Conservation (phyloP, 2,888 invertebrate genomes). For the Eremobia ochroleuca region DNA sequence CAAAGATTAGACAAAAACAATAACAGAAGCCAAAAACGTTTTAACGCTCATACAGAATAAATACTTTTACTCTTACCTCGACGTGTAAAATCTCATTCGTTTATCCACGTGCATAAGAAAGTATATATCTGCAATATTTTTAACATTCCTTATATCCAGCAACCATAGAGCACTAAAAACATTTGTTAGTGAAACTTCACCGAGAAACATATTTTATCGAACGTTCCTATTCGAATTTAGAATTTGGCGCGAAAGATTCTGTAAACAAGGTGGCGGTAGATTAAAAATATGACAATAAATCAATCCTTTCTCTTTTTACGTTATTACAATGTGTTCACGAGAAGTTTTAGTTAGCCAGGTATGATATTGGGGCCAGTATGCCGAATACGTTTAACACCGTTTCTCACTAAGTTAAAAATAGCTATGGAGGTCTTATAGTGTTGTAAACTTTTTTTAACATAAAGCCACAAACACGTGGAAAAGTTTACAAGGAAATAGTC, state of each 20-base stretch:
- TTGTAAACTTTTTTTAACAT: slow-evolving; percentile 29
- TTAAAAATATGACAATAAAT: slow-evolving; percentile 59
- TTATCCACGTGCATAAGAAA: not conserved
- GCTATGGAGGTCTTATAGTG: slow-evolving; percentile 26
- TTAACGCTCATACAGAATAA: not conserved
- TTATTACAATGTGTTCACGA: slow-evolving; percentile 60
- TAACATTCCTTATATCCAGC: slow-evolving; percentile 12
- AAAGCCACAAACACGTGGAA: slow-evolving; percentile 25
- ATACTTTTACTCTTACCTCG: not conserved
- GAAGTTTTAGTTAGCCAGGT: slow-evolving; percentile 55
- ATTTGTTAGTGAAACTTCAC: not conserved
- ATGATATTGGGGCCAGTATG: slow-evolving; percentile 60
- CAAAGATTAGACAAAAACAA: not conserved
- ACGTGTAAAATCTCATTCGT: not conserved
- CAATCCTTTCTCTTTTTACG: slow-evolving; percentile 70
- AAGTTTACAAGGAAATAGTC: not conserved
- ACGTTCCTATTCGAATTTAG: slow-evolving; percentile 32
- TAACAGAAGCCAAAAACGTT: not conserved
- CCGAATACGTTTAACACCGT: slow-evolving; percentile 63
- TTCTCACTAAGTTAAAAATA: slow-evolving; percentile 57
- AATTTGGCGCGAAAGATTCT: slow-evolving; percentile 46
- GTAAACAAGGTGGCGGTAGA: slow-evolving; percentile 52
- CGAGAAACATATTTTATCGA: slow-evolving; percentile 12
- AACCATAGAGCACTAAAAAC: not conserved
- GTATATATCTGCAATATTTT: not conserved